Evolutionary conservation across 2,113 vertebrate species (phyloP).

Genomic region (Pavo muticus): DNA sequence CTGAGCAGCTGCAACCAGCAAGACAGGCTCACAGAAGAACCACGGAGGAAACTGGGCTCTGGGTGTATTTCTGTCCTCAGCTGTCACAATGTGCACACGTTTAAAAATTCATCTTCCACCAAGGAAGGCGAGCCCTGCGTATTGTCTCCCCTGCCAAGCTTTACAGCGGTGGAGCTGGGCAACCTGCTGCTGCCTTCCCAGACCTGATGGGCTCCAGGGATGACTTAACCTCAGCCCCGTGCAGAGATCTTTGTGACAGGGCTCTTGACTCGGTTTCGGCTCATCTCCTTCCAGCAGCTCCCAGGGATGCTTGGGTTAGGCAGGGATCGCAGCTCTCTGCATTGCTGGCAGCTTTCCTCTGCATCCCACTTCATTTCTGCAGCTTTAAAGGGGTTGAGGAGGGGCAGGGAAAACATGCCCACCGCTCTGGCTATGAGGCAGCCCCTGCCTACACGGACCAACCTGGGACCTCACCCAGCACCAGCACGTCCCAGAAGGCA

Average conservation of each 20-base stretch:
- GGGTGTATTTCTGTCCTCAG: conserved; percentile 34
- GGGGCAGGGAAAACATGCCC: conserved; percentile 33
- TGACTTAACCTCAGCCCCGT: conserved; percentile 33
- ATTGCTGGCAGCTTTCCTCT: neutral
- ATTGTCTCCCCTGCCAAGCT: conserved; percentile 31
- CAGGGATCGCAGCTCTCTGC: neutral
- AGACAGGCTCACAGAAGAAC: neutral
- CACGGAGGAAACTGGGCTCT: neutral
- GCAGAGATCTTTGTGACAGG: conserved; percentile 57
- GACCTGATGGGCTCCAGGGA: conserved; percentile 48
- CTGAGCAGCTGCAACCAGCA: neutral
- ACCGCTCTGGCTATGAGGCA: neutral
- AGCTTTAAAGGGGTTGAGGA: neutral
- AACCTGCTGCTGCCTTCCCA: conserved; percentile 49
- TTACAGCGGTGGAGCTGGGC: conserved; percentile 6
- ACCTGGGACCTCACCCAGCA: neutral
- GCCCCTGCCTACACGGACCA: neutral
- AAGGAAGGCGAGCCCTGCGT: conserved; percentile 7
- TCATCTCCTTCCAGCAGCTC: conserved; percentile 57
- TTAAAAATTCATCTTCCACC: conserved; percentile 44
- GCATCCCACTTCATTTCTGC: neutral
- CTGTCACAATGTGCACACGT: neutral
- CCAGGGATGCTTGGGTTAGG: conserved; percentile 6
- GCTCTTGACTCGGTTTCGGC: conserved; percentile 44
- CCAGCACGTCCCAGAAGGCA: neutral